phyloP scores from a whole-genome alignment of 2,888 invertebrate species.

The Griposia aprilina region DNA sequence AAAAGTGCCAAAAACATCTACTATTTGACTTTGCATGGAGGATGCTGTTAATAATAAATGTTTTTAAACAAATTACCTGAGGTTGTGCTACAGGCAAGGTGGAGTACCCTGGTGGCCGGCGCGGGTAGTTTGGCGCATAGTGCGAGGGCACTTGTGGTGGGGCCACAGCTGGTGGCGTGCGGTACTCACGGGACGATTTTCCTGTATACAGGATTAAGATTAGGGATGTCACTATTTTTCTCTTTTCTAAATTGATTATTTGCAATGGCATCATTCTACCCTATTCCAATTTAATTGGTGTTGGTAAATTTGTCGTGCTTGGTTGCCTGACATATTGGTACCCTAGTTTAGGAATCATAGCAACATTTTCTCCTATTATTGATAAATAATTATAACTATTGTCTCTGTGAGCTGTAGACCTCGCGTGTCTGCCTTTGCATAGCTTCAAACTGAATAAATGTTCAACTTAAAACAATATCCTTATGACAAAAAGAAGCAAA shows the following conservation, averaged over 20 bases:
- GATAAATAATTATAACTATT: no score
- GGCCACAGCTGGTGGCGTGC: slow-evolving; percentile 98
- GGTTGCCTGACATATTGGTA: not conserved
- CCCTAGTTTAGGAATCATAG: not conserved
- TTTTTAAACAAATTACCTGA: slow-evolving; percentile 73
- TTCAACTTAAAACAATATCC: no score
- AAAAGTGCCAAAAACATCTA: no score
- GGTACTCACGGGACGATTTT: slow-evolving; percentile 95
- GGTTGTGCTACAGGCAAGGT: slow-evolving; percentile 94
- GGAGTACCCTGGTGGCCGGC: slow-evolving; percentile 95
- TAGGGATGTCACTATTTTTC: not conserved
- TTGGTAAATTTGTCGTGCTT: not conserved
- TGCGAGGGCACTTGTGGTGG: slow-evolving; percentile 99
- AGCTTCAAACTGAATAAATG: no score
- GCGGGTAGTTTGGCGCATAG: slow-evolving; percentile 98
- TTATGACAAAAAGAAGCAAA: no score
- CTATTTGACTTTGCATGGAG: no score
- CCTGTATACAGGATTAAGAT: slow-evolving; percentile 83
- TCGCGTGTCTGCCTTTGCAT: no score
- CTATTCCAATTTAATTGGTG: not conserved
- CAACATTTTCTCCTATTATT: not conserved
- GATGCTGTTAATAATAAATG: no score
- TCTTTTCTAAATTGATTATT: not conserved
- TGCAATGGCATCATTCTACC: not conserved
- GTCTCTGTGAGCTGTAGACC: no score